These are phyloP conservation scores for Formica selysi DNA, from an alignment of 1,140 invertebrate species.

Conservation along the genomic window DNA sequence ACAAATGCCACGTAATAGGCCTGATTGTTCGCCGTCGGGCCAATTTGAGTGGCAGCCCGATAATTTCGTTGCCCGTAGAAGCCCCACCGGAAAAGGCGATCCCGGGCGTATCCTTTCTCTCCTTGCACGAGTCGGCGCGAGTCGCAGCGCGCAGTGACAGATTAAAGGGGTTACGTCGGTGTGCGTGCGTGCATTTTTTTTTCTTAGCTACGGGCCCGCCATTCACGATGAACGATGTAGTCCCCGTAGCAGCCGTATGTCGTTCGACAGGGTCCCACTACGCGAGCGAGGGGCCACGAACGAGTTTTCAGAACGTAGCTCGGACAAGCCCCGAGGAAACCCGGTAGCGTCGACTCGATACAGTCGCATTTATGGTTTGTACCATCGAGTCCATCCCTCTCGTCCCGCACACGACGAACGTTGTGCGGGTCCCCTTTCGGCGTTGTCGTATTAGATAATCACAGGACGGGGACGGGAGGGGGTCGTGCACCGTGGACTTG, in stretches of 20 bases:
- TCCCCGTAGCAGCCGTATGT: constrained; percentile 66
- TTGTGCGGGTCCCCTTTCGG: constrained; percentile 31
- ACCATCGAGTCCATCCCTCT: constrained; percentile 29
- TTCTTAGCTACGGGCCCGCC: constrained; percentile 30
- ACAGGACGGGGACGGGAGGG: constrained; percentile 52
- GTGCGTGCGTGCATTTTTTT: constrained; percentile 43
- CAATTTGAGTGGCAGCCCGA: constrained; percentile 86
- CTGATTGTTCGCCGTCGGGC: constrained; percentile 85
- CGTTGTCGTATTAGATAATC: constrained; percentile 73
- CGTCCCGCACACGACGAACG: background rate
- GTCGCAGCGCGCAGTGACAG: constrained; percentile 52
- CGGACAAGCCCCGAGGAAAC: constrained; percentile 48
- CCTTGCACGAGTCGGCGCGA: constrained; percentile 45
- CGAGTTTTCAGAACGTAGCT: constrained; percentile 57
- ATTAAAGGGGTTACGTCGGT: constrained; percentile 52
- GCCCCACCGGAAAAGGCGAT: constrained; percentile 81
- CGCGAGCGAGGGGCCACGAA: background rate
- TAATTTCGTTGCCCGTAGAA: constrained; percentile 80
- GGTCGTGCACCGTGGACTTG: constrained; percentile 64
- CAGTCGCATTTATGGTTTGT: constrained; percentile 70
- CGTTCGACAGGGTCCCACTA: constrained; percentile 63
- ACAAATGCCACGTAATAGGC: constrained; percentile 86
- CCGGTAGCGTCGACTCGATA: constrained; percentile 24
- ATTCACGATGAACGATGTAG: constrained; percentile 69
- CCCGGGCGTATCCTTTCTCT: constrained; percentile 71